These are phyloP conservation scores for Pelodiscus sinensis DNA, from an alignment of 2,113 vertebrate genomes.

Conservation along the genomic window DNA sequence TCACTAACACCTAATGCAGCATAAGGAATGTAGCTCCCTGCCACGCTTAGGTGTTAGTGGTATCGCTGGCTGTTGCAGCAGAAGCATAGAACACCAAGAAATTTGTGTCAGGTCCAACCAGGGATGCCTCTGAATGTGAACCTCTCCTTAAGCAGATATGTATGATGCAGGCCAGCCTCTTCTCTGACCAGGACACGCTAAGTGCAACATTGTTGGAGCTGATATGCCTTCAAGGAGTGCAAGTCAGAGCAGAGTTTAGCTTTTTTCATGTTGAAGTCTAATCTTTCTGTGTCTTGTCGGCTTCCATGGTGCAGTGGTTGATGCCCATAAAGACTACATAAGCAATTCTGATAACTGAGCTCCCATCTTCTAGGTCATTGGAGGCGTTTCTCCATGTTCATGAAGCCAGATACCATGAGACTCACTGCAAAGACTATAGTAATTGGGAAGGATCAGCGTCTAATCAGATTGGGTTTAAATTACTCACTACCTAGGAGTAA, in stretches of 20 bases:
- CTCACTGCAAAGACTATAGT: background rate
- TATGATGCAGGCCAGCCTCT: accelerated
- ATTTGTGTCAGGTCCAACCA: background rate
- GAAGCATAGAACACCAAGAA: accelerated
- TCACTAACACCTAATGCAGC: background rate
- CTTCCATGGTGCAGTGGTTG: background rate
- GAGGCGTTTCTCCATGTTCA: background rate
- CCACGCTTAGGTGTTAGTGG: accelerated
- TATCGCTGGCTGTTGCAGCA: background rate
- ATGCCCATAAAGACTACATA: background rate
- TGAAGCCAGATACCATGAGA: background rate
- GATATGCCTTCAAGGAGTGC: background rate
- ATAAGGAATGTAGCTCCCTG: background rate
- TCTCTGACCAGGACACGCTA: background rate
- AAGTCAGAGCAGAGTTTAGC: background rate
- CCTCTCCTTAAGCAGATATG: background rate
- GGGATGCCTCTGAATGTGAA: background rate
- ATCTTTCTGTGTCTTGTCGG: background rate
- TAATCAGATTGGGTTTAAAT: accelerated
- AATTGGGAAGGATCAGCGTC: background rate
- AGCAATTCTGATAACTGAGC: background rate
- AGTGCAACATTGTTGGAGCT: background rate
- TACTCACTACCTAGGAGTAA: accelerated
- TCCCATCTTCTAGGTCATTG: background rate
- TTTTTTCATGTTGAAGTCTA: background rate